phyloP scores from a whole-genome alignment of 2,888 invertebrate genomes.

The Morpho deidamia region DNA sequence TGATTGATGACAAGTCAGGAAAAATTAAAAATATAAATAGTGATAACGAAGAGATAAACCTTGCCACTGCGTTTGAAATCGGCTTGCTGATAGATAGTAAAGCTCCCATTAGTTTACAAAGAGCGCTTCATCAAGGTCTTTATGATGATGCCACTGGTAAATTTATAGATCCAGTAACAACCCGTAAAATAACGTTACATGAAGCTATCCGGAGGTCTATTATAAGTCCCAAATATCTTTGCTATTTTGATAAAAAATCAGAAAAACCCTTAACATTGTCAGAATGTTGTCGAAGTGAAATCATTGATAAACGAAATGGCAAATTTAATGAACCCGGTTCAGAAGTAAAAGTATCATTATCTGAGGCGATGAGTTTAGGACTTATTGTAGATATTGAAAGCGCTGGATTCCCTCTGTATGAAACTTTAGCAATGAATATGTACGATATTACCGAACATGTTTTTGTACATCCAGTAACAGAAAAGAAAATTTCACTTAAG shows the following conservation, averaged over 20 bases:
- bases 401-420: slow-evolving; percentile 88
- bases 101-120: slow-evolving; percentile 88
- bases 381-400: slow-evolving; percentile 92
- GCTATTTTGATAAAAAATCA: slow-evolving; percentile 87
- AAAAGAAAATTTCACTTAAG: slow-evolving; percentile 84
- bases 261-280: slow-evolving; percentile 85
- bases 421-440: slow-evolving; percentile 87
- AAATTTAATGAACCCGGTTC: slow-evolving; percentile 86
- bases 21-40: slow-evolving; percentile 83
- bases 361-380: slow-evolving; percentile 86
- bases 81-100: slow-evolving; percentile 89
- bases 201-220: slow-evolving; percentile 90
- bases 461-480: slow-evolving; percentile 88
- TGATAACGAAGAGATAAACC: slow-evolving; percentile 82
- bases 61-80: slow-evolving; percentile 87
- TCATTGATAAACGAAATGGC: slow-evolving; percentile 88
- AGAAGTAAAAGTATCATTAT: slow-evolving; percentile 81
- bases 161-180: slow-evolving; percentile 88
- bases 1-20: slow-evolving; percentile 85
- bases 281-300: slow-evolving; percentile 88
- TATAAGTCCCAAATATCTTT: slow-evolving; percentile 88
- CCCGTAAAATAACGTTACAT: slow-evolving; percentile 87
- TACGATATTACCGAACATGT: slow-evolving; percentile 82
- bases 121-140: slow-evolving; percentile 91
- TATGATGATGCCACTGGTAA: slow-evolving; percentile 90